phyloP scores from a whole-genome alignment of 2,113 vertebrate species.

The Nerophis ophidion region DNA sequence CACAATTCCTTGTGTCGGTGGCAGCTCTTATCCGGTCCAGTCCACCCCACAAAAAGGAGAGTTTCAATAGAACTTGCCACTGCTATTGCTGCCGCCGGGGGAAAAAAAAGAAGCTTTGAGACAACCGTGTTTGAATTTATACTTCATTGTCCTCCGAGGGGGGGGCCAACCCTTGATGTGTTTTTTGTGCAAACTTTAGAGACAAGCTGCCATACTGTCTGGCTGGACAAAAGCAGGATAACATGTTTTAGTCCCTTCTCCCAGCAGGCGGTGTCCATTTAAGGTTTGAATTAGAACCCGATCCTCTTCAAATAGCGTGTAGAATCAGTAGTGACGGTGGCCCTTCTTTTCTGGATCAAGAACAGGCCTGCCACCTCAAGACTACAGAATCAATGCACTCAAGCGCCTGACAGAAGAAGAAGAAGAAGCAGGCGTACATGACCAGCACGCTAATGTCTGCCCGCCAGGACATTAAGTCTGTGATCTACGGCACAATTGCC shows the following conservation, averaged over 20 bases:
- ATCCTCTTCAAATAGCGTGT: background rate
- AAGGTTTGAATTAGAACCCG: background rate
- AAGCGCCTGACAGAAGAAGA: background rate
- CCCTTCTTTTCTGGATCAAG: background rate
- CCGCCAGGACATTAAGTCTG: conserved; percentile 17
- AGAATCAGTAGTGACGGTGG: background rate
- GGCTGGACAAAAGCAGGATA: no score
- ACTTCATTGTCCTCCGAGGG: no score
- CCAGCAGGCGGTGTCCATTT: background rate
- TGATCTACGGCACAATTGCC: conserved; percentile 31
- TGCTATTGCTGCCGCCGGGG: no score
- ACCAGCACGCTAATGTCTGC: conserved; percentile 23
- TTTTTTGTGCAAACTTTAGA: no score
- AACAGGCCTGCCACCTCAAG: background rate
- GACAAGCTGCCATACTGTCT: no score
- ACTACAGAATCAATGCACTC: conserved; percentile 12
- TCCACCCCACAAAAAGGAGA: no score
- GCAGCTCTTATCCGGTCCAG: no score
- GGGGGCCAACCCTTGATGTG: no score
- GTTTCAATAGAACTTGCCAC: no score
- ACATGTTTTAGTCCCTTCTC: background rate
- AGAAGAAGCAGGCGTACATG: conserved; percentile 21
- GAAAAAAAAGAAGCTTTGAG: no score
- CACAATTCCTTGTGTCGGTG: no score
- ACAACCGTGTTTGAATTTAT: no score